Evolutionary conservation across 1,140 invertebrate genomes (phyloP).

Genomic region (Tenebrio molitor): DNA sequence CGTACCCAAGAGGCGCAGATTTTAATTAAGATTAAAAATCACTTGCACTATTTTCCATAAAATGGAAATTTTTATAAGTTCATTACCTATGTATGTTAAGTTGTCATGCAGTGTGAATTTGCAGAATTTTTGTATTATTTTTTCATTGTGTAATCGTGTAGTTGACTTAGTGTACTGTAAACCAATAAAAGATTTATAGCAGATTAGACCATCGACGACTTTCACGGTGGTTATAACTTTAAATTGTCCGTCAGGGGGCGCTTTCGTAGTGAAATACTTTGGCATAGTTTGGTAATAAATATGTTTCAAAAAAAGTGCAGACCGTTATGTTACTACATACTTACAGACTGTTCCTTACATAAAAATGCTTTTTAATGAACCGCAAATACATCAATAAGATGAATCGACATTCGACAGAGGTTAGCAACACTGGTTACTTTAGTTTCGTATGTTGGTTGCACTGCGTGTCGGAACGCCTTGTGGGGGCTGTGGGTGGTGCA

Average conservation of each 20-base stretch:
- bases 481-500: not conserved
- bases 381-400: too few relatives aligned
- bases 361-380: too few relatives aligned
- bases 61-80: constrained; percentile 3
- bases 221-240: not conserved
- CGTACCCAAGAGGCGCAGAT: constrained; percentile 21
- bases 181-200: not conserved
- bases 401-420: too few relatives aligned
- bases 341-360: too few relatives aligned
- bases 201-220: not conserved
- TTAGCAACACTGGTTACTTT: too few relatives aligned
- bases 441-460: not conserved
- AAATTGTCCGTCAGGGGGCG: too few relatives aligned
- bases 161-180: not conserved
- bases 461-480: not conserved
- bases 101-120: not conserved
- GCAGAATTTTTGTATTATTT: not conserved
- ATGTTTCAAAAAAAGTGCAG: too few relatives aligned
- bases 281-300: too few relatives aligned
- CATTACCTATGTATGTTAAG: not conserved
- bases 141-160: not conserved
- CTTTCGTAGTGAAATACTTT: too few relatives aligned
- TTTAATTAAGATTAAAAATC: constrained; percentile 34
- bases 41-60: too few relatives aligned
- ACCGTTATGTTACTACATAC: too few relatives aligned